These are phyloP conservation scores for Globicephala melas DNA, from an alignment of 2,113 vertebrate genomes.

Conservation along the genomic window DNA sequence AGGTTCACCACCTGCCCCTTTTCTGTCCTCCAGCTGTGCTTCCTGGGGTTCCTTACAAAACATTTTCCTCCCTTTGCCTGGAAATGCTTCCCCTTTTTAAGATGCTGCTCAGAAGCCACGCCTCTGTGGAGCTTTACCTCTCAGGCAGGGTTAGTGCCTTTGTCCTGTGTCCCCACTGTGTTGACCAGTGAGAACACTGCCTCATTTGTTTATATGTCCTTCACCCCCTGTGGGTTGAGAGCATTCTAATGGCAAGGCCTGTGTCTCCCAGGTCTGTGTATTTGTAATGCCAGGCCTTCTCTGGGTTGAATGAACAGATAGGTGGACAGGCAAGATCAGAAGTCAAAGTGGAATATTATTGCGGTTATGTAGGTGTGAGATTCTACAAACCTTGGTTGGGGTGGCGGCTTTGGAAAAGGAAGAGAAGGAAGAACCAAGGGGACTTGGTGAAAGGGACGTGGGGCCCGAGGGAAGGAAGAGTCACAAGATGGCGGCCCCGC, in stretches of 20 bases:
- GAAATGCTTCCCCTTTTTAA: neutral
- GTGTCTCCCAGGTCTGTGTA: neutral
- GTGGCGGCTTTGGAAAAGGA: conserved; percentile 12
- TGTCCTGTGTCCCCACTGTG: neutral
- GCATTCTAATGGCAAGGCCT: neutral
- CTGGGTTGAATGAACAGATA: neutral
- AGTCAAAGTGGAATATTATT: neutral
- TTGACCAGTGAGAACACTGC: neutral
- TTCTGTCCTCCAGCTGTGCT: neutral
- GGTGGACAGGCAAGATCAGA: neutral
- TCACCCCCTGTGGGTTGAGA: neutral
- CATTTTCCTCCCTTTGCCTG: neutral
- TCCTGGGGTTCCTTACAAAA: neutral
- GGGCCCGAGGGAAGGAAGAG: neutral
- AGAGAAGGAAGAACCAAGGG: conserved; percentile 35
- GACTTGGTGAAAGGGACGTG: conserved; percentile 29
- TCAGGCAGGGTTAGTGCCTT: neutral
- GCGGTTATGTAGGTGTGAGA: neutral
- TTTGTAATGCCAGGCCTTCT: neutral
- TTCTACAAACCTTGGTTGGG: neutral
- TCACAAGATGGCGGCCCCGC: neutral
- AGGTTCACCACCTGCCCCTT: neutral
- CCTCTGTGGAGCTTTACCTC: neutral
- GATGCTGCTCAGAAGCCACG: neutral
- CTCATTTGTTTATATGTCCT: neutral